Conservation (phyloP, 1,140 invertebrate genomes). For the Aphaenogaster ashmeadi region DNA sequence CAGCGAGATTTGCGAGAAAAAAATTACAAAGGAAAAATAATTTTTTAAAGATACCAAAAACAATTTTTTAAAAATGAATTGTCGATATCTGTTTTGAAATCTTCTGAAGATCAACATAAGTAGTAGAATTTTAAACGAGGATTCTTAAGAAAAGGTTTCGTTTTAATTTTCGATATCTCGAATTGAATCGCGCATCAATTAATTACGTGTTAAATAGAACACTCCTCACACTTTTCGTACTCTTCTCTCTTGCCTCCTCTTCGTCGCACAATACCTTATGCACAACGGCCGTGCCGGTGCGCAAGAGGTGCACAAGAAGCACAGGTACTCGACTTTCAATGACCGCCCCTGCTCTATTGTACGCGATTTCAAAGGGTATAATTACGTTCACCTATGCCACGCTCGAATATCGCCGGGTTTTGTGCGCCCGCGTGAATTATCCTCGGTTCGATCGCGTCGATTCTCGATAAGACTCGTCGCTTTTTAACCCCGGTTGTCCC, state of each 20-base stretch:
- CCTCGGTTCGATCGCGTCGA: slow-evolving; percentile 78
- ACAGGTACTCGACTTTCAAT: slow-evolving; percentile 81
- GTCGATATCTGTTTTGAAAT: neutral
- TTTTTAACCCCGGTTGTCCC: slow-evolving; percentile 51
- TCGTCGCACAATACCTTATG: slow-evolving; percentile 41
- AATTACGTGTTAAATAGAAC: slow-evolving; percentile 44
- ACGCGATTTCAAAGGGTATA: slow-evolving; percentile 79
- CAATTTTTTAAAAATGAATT: neutral
- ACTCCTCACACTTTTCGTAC: slow-evolving; percentile 23
- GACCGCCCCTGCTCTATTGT: slow-evolving; percentile 78
- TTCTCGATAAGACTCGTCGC: slow-evolving; percentile 74
- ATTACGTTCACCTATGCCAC: slow-evolving; percentile 80
- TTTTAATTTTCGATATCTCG: neutral
- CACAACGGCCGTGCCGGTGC: slow-evolving; percentile 66
- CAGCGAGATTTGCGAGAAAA: neutral
- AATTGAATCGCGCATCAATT: slow-evolving; percentile 28
- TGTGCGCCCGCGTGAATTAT: slow-evolving; percentile 79
- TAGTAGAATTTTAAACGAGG: neutral
- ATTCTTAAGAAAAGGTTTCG: neutral
- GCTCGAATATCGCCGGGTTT: slow-evolving; percentile 78
- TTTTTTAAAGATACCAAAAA: neutral
- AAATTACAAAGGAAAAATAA: neutral
- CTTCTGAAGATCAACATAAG: neutral
- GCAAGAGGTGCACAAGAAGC: slow-evolving; percentile 75
- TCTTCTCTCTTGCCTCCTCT: slow-evolving; percentile 24